Evolutionary conservation across 37 sponge, comb jelly and placozoan genomes (phyloP).

Genomic region (Geodia barretti): DNA sequence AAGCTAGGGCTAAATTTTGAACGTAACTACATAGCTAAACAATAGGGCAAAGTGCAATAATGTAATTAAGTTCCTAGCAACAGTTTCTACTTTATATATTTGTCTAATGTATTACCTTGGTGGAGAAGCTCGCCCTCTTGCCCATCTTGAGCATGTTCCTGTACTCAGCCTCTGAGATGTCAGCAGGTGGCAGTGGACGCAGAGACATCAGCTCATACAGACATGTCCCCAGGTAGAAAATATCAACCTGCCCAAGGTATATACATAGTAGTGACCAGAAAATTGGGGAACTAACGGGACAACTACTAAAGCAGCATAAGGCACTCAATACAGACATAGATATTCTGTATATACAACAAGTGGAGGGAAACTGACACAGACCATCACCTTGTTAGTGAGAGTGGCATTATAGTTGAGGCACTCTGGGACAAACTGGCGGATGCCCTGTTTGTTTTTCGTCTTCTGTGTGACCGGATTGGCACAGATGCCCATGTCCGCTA

Average conservation of each 20-base stretch:
- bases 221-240: constrained; percentile 54
- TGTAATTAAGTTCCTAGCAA: too few species aligned
- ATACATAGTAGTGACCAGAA: neutral
- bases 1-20: too few species aligned
- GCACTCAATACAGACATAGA: too few species aligned
- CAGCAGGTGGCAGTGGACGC: constrained; percentile 26
- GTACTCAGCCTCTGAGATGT: constrained; percentile 30
- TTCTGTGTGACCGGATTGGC: constrained; percentile 33
- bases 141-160: constrained; percentile 24
- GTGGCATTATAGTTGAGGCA: constrained; percentile 13
- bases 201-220: constrained; percentile 62
- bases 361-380: neutral
- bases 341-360: too few species aligned
- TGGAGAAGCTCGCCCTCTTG: constrained; percentile 42
- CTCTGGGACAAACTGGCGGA: constrained; percentile 48
- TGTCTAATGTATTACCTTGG: too few species aligned
- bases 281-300: neutral
- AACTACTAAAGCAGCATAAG: too few species aligned
- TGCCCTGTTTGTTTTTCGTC: neutral
- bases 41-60: too few species aligned
- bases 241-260: constrained; percentile 43
- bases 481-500: constrained; percentile 66
- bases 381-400: constrained; percentile 59
- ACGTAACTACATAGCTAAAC: too few species aligned
- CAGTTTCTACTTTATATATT: too few species aligned